Evolutionary conservation across 2,113 vertebrate genomes (phyloP).

Genomic region (Gobio gobio): DNA sequence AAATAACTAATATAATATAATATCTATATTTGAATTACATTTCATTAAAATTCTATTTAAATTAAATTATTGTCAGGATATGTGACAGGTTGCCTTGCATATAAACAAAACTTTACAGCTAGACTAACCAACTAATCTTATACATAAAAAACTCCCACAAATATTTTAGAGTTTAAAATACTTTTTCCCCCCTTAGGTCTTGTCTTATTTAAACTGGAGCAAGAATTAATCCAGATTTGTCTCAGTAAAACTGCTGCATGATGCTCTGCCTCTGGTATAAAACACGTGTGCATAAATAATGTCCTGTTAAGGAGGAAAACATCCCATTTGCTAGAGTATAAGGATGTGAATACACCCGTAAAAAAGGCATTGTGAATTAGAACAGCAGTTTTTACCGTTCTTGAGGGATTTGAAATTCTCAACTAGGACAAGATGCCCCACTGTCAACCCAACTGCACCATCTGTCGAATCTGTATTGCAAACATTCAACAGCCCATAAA

Average conservation of each 20-base stretch:
- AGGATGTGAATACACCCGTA: not conserved
- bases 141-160: too few relatives aligned
- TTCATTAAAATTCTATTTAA: too few relatives aligned
- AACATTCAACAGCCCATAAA: slow-evolving; percentile 41
- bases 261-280: not conserved
- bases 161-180: not conserved
- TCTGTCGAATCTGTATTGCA: slow-evolving; percentile 27
- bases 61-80: too few relatives aligned
- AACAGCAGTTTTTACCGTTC: slow-evolving; percentile 10
- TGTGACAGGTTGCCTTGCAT: too few relatives aligned
- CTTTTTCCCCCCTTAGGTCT: not conserved
- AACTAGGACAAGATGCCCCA: slow-evolving; percentile 12
- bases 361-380: slow-evolving; percentile 12
- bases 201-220: not conserved
- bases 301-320: not conserved
- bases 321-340: not conserved
- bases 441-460: slow-evolving; percentile 21
- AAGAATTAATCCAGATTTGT: not conserved
- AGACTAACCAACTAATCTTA: too few relatives aligned
- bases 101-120: too few relatives aligned
- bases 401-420: slow-evolving; percentile 11
- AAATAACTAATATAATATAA: too few relatives aligned
- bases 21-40: too few relatives aligned
- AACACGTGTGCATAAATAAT: not conserved
- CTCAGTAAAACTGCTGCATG: not conserved